phyloP scores from a whole-genome alignment of 1,140 invertebrate species.

The Bicyclus anynana region DNA sequence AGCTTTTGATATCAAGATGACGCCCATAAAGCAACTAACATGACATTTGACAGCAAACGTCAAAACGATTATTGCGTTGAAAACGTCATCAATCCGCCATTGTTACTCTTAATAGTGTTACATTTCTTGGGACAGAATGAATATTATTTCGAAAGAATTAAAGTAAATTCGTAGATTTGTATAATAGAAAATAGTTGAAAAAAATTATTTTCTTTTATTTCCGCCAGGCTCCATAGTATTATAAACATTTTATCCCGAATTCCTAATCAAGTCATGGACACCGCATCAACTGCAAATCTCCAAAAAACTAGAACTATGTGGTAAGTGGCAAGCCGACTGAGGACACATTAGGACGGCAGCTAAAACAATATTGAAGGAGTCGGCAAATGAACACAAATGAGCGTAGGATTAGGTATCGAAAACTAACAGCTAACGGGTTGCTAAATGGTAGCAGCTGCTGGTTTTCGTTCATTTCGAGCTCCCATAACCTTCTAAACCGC shows the following conservation, averaged over 20 bases:
- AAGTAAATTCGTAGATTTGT: too few relatives aligned
- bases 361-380: constrained; percentile 64
- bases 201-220: background rate
- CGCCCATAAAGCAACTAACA: too few relatives aligned
- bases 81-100: too few relatives aligned
- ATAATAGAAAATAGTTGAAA: too few relatives aligned
- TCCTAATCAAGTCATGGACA: background rate
- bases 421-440: constrained; percentile 27
- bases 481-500: background rate
- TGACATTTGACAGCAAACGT: too few relatives aligned
- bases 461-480: background rate
- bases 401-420: constrained; percentile 56
- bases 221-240: background rate
- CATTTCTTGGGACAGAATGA: too few relatives aligned
- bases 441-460: constrained; percentile 24
- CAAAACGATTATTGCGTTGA: too few relatives aligned
- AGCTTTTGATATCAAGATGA: too few relatives aligned
- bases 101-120: too few relatives aligned
- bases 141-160: too few relatives aligned
- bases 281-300: background rate
- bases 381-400: constrained; percentile 71
- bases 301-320: background rate
- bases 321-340: constrained; percentile 22
- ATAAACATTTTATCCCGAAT: background rate
- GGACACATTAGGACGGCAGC: constrained; percentile 39